Base-by-base conservation (phyloP, 1,140 invertebrate genomes). In the Eciton burchellii region DNA sequence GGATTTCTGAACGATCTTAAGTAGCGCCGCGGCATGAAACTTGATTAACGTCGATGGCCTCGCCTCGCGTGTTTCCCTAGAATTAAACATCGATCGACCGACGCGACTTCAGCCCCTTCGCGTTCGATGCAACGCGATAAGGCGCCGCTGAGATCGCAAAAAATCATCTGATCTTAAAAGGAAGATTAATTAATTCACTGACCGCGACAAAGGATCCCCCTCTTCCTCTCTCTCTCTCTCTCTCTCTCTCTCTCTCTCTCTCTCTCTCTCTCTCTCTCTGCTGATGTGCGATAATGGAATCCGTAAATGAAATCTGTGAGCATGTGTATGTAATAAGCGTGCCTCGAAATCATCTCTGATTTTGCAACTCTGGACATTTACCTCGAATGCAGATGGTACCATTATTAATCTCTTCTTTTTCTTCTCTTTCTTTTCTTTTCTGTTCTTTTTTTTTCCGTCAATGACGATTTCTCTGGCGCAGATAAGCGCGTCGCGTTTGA, bases 1-100 rank as follows among this genome's bases (percentile, higher is more conserved):
- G 74, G 74, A 79, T 79, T 79, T 79, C 74, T 79, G 74, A 79
- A 79, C 74, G 74, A 70, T 79, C 74, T 79, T 79, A 79, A 79
- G 74, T 79, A 79, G 74, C 62, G 35, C 63, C 49, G 63, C 63
- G 74, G 74, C 74, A 79, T 79, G 74, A 79, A 79, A 79, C 74
- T 79, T 79, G 74, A 79, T 79, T 79, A 79, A 79, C 74, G 74
- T 79, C 74, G 63, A 79, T 79, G 49, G 65, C 74, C 49, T 79
- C 63, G 74, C 74, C 49, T 79, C 63, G 74, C 74, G 74, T 79
- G 74, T 57, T 79, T 43, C 74, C n/a, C 35, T n/a, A 68, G 63
- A 79, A 79, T 79, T 70, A 79, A 68, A 56, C 63, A 70, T 70
- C 74, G 74, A 79, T 79, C 74, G 74, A 14, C 24, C 74, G 74